Conservation (phyloP, 2,888 invertebrate species). For the Spisula solida region DNA sequence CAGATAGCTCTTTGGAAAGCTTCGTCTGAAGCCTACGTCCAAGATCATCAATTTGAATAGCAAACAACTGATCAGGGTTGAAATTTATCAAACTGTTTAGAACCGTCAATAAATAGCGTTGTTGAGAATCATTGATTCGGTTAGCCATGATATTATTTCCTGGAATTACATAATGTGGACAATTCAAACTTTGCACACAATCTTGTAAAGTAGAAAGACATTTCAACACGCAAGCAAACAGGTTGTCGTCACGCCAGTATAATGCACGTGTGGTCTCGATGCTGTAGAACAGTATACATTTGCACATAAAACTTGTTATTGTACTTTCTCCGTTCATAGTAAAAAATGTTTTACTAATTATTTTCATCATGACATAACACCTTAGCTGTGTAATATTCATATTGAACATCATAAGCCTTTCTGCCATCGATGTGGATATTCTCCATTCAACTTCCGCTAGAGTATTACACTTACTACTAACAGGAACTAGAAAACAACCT, state of each 20-base stretch:
- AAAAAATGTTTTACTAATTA: background rate
- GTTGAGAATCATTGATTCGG: background rate
- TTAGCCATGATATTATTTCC: constrained; percentile 6
- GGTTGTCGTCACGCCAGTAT: background rate
- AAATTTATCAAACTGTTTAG: background rate
- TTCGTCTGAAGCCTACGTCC: background rate
- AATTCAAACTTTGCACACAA: background rate
- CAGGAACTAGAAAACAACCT: constrained; percentile 27
- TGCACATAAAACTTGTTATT: constrained; percentile 8
- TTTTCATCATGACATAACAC: constrained; percentile 8
- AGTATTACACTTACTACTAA: background rate
- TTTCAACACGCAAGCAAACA: background rate
- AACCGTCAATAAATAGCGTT: background rate
- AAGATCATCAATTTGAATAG: constrained; percentile 2
- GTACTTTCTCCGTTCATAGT: background rate
- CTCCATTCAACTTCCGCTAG: constrained; percentile 3
- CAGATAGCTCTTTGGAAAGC: background rate
- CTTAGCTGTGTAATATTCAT: background rate
- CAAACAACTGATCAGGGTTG: background rate
- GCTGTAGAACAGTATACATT: background rate
- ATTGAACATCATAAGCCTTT: constrained; percentile 9
- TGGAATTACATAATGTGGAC: constrained; percentile 24
- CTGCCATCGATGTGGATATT: constrained; percentile 22
- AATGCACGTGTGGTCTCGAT: background rate
- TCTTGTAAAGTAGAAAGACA: background rate